Percentiles rank a stretch among this genome's conserved stretches.
Evolutionary conservation across 2,113 vertebrate genomes (phyloP).

Genomic region (Lagopus leucura): DNA sequence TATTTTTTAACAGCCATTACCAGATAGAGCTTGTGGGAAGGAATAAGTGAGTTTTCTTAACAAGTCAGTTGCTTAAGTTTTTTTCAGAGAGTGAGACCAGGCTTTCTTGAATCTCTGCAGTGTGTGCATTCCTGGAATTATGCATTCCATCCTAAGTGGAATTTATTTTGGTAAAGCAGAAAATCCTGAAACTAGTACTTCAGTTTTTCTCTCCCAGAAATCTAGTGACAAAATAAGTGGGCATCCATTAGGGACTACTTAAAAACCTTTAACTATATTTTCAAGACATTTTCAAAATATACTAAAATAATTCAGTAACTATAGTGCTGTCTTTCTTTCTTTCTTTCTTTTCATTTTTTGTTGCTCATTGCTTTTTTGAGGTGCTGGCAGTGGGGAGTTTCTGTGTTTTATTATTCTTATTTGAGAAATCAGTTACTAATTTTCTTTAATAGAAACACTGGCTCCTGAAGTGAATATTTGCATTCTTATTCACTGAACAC

Average conservation of each 20-base stretch:
- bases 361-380: background rate
- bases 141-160: background rate
- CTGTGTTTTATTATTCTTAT: background rate
- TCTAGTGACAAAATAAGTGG: background rate
- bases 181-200: background rate
- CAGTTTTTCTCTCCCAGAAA: background rate
- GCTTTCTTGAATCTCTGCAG: background rate
- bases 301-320: background rate
- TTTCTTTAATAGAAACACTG: background rate
- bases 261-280: background rate
- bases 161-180: background rate
- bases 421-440: background rate
- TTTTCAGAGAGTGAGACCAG: background rate
- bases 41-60: background rate
- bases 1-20: background rate
- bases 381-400: background rate
- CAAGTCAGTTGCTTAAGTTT: background rate
- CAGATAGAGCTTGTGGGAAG: background rate
- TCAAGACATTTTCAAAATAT: background rate
- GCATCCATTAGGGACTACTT: background rate
- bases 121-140: background rate
- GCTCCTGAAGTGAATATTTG: background rate
- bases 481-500: background rate
- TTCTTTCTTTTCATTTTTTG: background rate
- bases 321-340: rapidly evolving